Evolutionary conservation across 2,113 vertebrate species (phyloP).

Genomic region (Paralichthys olivaceus): DNA sequence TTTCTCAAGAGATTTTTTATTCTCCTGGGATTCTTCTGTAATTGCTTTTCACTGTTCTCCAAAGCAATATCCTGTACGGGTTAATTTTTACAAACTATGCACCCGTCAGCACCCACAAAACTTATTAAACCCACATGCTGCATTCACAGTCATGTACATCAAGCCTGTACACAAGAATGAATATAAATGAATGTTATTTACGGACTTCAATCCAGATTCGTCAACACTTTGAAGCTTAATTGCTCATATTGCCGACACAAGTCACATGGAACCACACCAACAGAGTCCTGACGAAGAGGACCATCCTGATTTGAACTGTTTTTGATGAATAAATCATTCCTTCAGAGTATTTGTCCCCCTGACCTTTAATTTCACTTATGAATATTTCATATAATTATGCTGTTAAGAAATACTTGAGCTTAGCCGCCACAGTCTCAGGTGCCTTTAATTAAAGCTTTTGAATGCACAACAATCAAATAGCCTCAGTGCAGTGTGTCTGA

Average conservation of each 20-base stretch:
- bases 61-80: too few species aligned
- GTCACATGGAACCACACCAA: neutral
- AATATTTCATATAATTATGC: neutral
- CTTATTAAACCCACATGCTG: too few species aligned
- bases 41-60: too few species aligned
- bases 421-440: neutral
- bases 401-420: neutral
- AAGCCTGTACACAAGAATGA: neutral
- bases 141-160: too few species aligned
- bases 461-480: slow-evolving; percentile 7
- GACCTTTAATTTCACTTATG: neutral
- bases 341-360: neutral
- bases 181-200: too few species aligned
- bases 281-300: neutral
- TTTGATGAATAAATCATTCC: neutral
- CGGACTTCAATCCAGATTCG: neutral
- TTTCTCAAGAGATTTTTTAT: neutral
- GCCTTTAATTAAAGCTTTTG: neutral
- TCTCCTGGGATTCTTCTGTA: neutral
- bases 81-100: too few species aligned
- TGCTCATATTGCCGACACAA: neutral
- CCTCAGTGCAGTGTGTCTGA: neutral
- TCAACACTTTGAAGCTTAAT: neutral
- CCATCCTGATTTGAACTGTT: neutral
- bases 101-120: too few species aligned